phyloP scores from a whole-genome alignment of 2,113 vertebrate genomes.

The Marmota monax region DNA sequence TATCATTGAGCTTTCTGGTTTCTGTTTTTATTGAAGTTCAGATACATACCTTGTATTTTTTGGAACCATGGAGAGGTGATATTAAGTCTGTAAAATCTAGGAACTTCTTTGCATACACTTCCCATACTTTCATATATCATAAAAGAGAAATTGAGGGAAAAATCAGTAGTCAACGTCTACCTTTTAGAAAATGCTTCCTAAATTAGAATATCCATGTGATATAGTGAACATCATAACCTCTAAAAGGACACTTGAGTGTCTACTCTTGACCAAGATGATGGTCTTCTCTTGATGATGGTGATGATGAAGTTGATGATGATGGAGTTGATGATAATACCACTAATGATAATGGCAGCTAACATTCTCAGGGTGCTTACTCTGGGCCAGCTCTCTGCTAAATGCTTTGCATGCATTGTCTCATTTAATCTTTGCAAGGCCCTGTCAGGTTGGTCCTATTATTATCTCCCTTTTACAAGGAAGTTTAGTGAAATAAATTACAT shows the following conservation, averaged over 20 bases:
- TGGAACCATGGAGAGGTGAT: background rate
- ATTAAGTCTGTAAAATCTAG: background rate
- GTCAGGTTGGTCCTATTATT: slow-evolving; percentile 60
- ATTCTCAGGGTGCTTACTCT: slow-evolving; percentile 27
- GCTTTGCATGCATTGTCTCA: slow-evolving; percentile 34
- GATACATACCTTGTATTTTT: background rate
- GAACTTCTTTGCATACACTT: slow-evolving; percentile 22
- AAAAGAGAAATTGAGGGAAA: slow-evolving; percentile 26
- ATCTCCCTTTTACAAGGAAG: slow-evolving; percentile 61
- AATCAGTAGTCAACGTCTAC: background rate
- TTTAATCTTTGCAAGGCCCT: slow-evolving; percentile 52
- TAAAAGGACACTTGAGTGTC: slow-evolving; percentile 17
- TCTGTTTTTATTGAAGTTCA: slow-evolving; percentile 33
- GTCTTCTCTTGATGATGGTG: background rate
- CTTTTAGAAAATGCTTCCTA: slow-evolving; percentile 41
- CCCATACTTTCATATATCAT: background rate
- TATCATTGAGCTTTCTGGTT: slow-evolving; percentile 45
- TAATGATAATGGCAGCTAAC: slow-evolving; percentile 17
- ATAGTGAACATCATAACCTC: background rate
- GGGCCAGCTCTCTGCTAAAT: background rate
- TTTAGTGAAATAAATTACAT: slow-evolving; percentile 69
- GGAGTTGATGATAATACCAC: background rate
- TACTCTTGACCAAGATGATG: slow-evolving; percentile 53
- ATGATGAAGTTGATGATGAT: background rate
- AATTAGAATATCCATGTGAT: slow-evolving; percentile 27